phyloP scores from a whole-genome alignment of 2,797 vertebrate species.

The Mormyrus hasselquistii region DNA sequence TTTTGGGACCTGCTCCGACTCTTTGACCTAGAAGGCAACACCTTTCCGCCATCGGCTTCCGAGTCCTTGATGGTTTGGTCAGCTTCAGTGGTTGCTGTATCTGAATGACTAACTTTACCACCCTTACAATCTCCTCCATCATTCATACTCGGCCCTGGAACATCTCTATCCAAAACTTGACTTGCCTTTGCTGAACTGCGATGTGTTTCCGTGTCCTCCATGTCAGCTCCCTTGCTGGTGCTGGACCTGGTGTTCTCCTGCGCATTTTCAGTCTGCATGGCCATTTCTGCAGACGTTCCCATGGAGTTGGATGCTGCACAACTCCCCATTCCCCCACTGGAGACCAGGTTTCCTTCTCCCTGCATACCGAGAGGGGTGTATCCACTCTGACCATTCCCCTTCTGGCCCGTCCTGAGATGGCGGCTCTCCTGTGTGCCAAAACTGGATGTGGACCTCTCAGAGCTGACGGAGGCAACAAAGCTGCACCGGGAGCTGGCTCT shows the following conservation, averaged over 20 bases:
- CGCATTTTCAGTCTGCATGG: neutral
- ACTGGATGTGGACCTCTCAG: constrained; percentile 49
- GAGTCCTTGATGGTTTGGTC: constrained; percentile 2
- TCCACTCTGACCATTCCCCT: neutral
- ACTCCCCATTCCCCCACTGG: constrained; percentile 36
- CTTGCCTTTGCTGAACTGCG: neutral
- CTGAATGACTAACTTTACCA: constrained; percentile 28
- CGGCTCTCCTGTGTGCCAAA: constrained; percentile 26
- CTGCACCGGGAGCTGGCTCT: constrained; percentile 56
- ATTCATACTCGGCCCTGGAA: neutral
- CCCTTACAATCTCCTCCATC: constrained; percentile 22
- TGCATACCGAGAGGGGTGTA: neutral
- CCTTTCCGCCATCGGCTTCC: neutral
- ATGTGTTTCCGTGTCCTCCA: constrained; percentile 14
- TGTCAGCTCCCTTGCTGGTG: constrained; percentile 46
- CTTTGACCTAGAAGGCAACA: constrained; percentile 21
- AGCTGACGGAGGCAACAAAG: constrained; percentile 57
- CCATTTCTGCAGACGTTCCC: neutral
- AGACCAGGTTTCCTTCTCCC: constrained; percentile 12
- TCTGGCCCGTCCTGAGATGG: constrained; percentile 22
- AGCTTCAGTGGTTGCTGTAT: constrained; percentile 10
- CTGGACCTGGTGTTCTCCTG: constrained; percentile 13
- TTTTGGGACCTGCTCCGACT: constrained; percentile 32
- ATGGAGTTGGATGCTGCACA: constrained; percentile 17
- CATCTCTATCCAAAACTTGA: neutral